Evolutionary conservation across 2,113 vertebrate species (phyloP).

Genomic region (Leuciscus idus): DNA sequence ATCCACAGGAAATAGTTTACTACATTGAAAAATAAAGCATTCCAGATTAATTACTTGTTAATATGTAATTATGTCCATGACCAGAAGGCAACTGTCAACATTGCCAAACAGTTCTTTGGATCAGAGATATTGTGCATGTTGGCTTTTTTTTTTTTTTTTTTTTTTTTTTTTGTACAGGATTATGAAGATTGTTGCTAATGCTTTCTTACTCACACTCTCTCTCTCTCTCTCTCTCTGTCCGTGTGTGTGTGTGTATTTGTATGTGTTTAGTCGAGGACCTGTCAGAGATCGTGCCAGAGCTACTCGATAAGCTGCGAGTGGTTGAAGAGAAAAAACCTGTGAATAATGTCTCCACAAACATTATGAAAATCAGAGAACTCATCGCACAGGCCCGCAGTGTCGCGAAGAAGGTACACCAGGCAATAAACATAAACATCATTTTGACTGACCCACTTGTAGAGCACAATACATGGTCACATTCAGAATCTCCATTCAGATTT

Average conservation of each 20-base stretch:
- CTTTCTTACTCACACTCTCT: not conserved
- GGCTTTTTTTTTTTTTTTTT: not conserved
- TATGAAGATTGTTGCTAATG: not conserved
- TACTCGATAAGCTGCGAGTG: constrained; percentile 85
- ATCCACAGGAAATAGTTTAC: too few relatives aligned
- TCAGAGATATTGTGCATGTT: not conserved
- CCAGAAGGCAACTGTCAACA: too few relatives aligned
- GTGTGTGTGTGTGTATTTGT: not conserved
- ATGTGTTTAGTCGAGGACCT: constrained; percentile 83
- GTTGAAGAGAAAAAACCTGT: constrained; percentile 91
- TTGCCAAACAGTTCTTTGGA: not conserved
- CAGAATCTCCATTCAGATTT: not conserved
- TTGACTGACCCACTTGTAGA: not conserved
- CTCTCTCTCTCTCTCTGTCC: too few relatives aligned
- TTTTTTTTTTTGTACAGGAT: too few relatives aligned
- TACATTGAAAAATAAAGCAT: not conserved
- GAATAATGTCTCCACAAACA: constrained; percentile 92
- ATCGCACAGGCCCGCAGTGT: constrained; percentile 96
- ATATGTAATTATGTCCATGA: too few relatives aligned
- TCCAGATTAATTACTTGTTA: too few relatives aligned
- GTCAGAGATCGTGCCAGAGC: constrained; percentile 84
- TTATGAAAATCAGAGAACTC: constrained; percentile 88
- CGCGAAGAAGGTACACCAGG: constrained; percentile 86
- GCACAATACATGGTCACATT: not conserved
- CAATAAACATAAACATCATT: not conserved